Percentiles rank a stretch among this genome's conserved stretches.
Conservation (phyloP, 2,888 invertebrate species). For the Conistra vaccinii region DNA sequence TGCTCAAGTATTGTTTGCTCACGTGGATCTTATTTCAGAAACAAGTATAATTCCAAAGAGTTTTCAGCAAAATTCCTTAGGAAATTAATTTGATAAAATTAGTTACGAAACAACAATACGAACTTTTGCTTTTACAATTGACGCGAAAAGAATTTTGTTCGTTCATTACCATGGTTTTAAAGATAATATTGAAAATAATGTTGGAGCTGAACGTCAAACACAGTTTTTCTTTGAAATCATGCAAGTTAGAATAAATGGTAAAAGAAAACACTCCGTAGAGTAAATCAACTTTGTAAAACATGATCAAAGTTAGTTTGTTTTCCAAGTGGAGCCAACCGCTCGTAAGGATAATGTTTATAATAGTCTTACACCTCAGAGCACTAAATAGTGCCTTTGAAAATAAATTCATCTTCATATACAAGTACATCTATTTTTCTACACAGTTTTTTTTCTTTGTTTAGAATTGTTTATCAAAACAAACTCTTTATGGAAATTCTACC, state of each 20-base stretch:
- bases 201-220: slow-evolving; percentile 17
- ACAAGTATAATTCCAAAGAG: slow-evolving; percentile 85
- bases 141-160: slow-evolving; percentile 74
- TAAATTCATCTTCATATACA: not conserved
- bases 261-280: slow-evolving; percentile 1
- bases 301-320: slow-evolving; percentile 32
- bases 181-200: slow-evolving; percentile 37
- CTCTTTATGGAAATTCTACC: too few species aligned
- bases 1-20: slow-evolving; percentile 81
- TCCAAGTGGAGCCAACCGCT: slow-evolving; percentile 3
- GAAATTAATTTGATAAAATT: slow-evolving; percentile 86
- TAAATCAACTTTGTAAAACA: slow-evolving; percentile 36
- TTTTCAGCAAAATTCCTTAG: slow-evolving; percentile 77
- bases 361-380: slow-evolving; percentile 6
- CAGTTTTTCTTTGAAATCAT: slow-evolving; percentile 25
- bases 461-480: slow-evolving; percentile 28
- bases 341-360: not conserved
- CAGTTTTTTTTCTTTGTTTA: slow-evolving; percentile 12
- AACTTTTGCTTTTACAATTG: slow-evolving; percentile 75
- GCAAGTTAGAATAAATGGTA: not conserved
- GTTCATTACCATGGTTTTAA: slow-evolving; percentile 68
- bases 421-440: not conserved
- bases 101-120: slow-evolving; percentile 76
- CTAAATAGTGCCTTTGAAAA: slow-evolving; percentile 8
- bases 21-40: slow-evolving; percentile 82